phyloP scores from a whole-genome alignment of 2,113 vertebrate species.

The Chaetura pelagica region DNA sequence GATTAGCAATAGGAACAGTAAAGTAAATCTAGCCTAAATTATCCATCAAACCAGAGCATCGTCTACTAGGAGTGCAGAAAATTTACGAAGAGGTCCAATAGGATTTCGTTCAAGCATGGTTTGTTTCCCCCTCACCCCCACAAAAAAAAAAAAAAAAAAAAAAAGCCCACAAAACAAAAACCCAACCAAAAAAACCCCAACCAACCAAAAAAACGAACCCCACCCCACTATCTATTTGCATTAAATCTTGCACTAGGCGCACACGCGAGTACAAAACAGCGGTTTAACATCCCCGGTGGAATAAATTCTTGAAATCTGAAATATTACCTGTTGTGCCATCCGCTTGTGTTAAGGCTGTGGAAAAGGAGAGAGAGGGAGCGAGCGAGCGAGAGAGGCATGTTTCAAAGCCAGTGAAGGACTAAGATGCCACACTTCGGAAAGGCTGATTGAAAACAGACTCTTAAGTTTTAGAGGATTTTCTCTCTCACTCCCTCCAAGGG shows the following conservation, averaged over 20 bases:
- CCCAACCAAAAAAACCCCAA: no score
- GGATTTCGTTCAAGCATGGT: not conserved
- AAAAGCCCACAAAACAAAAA: no score
- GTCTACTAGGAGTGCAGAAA: not conserved
- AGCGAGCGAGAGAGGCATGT: conserved; percentile 14
- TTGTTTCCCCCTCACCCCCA: not conserved
- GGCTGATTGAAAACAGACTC: conserved; percentile 79
- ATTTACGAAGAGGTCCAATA: not conserved
- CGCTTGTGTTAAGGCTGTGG: conserved; percentile 24
- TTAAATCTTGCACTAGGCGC: not conserved
- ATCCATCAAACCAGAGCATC: not conserved
- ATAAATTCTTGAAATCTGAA: conserved; percentile 56
- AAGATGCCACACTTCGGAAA: conserved; percentile 74
- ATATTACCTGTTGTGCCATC: conserved; percentile 75
- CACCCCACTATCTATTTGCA: not conserved
- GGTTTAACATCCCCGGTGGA: not conserved
- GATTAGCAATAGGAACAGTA: conserved; percentile 67
- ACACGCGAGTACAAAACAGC: not conserved
- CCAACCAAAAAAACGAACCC: not conserved
- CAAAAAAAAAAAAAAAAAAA: not conserved
- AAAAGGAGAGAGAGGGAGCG: not conserved
- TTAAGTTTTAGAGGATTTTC: conserved; percentile 74
- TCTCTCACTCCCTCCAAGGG: conserved; percentile 23
- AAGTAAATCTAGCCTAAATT: conserved; percentile 32
- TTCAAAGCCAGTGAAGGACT: conserved; percentile 58